Evolutionary conservation across 2,113 vertebrate genomes (phyloP), one percentile per base, ranked within the genome.

Genomic region (Pedetes capensis): DNA sequence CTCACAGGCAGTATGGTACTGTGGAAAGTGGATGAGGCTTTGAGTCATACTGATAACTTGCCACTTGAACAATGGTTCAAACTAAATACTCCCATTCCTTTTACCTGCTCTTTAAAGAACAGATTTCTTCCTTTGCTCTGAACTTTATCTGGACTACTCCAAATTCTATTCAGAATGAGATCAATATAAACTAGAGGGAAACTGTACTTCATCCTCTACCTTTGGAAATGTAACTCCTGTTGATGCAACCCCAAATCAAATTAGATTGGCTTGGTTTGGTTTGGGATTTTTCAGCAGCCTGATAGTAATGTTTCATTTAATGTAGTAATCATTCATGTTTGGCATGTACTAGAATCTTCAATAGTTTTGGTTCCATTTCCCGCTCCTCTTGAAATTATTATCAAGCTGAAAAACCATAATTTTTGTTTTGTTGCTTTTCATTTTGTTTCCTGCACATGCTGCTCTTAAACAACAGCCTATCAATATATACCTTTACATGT

Each of bases 61-160:
- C 42, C 47, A 47, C 51, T n/a, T n/a, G n/a, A n/a, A n/a, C n/a
- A n/a, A n/a, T n/a, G n/a, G n/a, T n/a, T n/a, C n/a, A n/a, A n/a
- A n/a, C n/a, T n/a, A n/a, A n/a, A n/a, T n/a, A n/a, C n/a, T n/a
- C n/a, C n/a, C 49, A 27, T 68, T 89, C 47, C 55, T 93, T 91
- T 94, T 42, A 72, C 66, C 47, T 89, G 18, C 75, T 80, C n/a
- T 90, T 71, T 87, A 87, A 90, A 94, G 16, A 92, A 11, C 3
- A 83, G 14, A 11, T 81, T 89, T 93, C 14, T 86, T 64, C 7
- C 22, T 96, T 85, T 79, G 51, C 23, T 84, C 44, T 81, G 86
- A 71, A 81, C 8, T 17, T 91, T 69, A 82, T 91, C 47, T 63
- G 49, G 84, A 82, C 51, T 51, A 27, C 27, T 79, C 12, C 80